These are phyloP conservation scores for Phaonia tiefii DNA, from an alignment of 2,888 invertebrate genomes.

Conservation along the genomic window DNA sequence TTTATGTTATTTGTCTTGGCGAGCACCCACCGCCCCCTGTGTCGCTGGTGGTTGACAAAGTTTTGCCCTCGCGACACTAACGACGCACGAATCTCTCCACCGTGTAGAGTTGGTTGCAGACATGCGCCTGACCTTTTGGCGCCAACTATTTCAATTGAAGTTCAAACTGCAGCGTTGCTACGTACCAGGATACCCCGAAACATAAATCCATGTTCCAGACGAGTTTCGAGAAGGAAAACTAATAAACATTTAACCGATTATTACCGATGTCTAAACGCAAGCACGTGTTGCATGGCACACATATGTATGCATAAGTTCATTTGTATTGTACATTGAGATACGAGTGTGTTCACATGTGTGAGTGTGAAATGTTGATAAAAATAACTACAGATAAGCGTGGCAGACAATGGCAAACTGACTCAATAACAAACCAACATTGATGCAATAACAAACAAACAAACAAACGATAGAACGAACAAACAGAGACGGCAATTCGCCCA, in stretches of 20 bases:
- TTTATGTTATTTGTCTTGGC: slow-evolving; percentile 56
- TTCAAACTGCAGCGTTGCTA: too few species aligned
- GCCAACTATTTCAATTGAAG: slow-evolving; percentile 21
- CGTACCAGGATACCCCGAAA: too few species aligned
- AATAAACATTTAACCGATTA: background rate
- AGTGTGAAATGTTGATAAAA: slow-evolving; percentile 47
- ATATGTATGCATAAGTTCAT: background rate
- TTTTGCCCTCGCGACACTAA: background rate
- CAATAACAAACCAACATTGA: slow-evolving; percentile 32
- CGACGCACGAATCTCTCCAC: slow-evolving; percentile 24
- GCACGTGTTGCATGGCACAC: slow-evolving; percentile 19
- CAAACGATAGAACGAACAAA: slow-evolving; percentile 52
- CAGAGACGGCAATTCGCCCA: slow-evolving; percentile 42
- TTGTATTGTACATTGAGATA: background rate
- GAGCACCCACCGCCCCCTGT: slow-evolving; percentile 29
- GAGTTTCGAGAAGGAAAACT: background rate
- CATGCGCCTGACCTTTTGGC: slow-evolving; percentile 40
- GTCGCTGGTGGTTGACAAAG: slow-evolving; percentile 13
- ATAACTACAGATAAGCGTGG: slow-evolving; percentile 43
- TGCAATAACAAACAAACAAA: slow-evolving; percentile 23
- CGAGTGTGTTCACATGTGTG: slow-evolving; percentile 8
- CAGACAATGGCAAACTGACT: slow-evolving; percentile 24
- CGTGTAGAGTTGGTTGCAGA: slow-evolving; percentile 34
- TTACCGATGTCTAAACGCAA: background rate
- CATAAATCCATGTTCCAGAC: too few species aligned